Base-by-base conservation (phyloP, 2,113 vertebrate species). In the Chaetodon auriga region DNA sequence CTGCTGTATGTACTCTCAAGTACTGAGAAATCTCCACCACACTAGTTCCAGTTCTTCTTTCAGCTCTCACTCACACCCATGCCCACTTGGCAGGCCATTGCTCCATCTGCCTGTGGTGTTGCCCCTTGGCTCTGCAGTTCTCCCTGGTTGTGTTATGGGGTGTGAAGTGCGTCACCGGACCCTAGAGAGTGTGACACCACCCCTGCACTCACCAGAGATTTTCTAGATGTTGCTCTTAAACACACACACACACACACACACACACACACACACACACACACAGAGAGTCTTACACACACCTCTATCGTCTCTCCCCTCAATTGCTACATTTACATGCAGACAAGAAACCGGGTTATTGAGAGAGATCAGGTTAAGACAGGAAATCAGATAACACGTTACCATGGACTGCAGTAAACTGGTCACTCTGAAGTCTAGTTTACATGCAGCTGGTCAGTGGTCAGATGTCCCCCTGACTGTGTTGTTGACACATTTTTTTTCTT, bases 121-220 rank as follows among this genome's bases (percentile, higher is more conserved):
- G 21, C 62, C 78, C 76, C 78, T 25, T 38, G 45, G 60, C 80
- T 54, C 10, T 14, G 35, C 68, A 71, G 57, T 35, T 77, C 75
- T 55, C 49, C 60, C 78, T 87, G 46, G 64, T 54, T 73, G 60
- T 54, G 74, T 81, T 73, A 68, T 64, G 64, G 72, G 75, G 73
- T 91, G 91, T 83, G 84, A 94, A 83, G 80, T 92, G 86, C 82
- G 66, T 92, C 91, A 92, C 78, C 81, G 79, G 53, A 75, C 63
- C 45, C 74, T 13, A 76, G 72, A 86, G 71, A 85, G 76, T 55
- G 60, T 15, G 65, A 75, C 75, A 48, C 53, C 46, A 14, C 68
- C 53, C 57, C 61, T 73, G 66, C 46, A 58, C 48, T 36, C 23
- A 0, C 57, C 69, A 87, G 25, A 71, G 43, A 72, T 35, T 84